Percentiles rank a stretch among this genome's conserved stretches.
phyloP scores from a whole-genome alignment of 2,113 vertebrate genomes.

The Dromaius novaehollandiae region DNA sequence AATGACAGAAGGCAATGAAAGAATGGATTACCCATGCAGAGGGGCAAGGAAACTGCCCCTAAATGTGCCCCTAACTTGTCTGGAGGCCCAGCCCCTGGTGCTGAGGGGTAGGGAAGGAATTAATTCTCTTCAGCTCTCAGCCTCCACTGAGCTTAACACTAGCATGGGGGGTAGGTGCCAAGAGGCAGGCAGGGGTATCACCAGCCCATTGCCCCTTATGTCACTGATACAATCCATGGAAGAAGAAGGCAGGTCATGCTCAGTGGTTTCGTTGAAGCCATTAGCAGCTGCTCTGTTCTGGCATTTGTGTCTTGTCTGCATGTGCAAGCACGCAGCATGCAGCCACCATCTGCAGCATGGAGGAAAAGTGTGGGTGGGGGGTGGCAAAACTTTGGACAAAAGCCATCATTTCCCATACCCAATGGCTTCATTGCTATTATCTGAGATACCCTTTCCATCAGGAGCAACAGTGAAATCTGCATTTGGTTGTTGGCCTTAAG shows the following conservation, averaged over 20 bases:
- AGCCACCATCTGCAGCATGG: not conserved
- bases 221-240: rapidly evolving
- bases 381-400: not conserved
- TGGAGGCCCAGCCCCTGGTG: not conserved
- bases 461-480: not conserved
- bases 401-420: not conserved
- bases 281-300: not conserved
- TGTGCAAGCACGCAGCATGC: rapidly evolving
- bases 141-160: not conserved
- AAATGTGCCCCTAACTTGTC: rapidly evolving
- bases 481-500: not conserved
- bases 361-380: not conserved
- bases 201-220: not conserved
- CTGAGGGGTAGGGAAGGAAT: not conserved
- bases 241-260: not conserved
- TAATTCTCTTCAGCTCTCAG: not conserved
- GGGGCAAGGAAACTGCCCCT: not conserved
- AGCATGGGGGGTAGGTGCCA: not conserved
- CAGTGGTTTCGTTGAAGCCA: rapidly evolving
- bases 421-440: not conserved
- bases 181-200: not conserved
- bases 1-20: not conserved
- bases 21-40: not conserved
- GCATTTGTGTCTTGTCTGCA: not conserved
- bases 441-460: not conserved